phyloP scores from a whole-genome alignment of 2,113 vertebrate genomes.

The Pithys albifrons region DNA sequence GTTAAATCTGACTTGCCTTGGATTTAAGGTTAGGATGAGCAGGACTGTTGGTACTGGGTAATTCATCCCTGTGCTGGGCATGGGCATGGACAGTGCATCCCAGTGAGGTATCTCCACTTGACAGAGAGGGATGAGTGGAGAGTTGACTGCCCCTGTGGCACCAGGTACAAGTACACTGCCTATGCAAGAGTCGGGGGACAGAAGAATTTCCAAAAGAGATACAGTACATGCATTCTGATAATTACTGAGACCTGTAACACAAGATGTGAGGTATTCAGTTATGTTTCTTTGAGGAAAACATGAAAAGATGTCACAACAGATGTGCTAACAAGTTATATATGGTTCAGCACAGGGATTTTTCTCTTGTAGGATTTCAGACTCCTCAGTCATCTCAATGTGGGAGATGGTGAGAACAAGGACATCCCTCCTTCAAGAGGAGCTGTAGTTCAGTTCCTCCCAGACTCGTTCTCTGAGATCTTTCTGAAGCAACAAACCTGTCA shows the following conservation, averaged over 20 bases:
- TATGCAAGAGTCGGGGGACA: not conserved
- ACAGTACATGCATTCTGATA: not conserved
- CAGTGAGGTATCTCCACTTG: not conserved
- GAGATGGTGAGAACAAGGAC: not conserved
- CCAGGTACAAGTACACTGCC: not conserved
- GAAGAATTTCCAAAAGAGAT: not conserved
- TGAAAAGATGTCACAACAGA: not conserved
- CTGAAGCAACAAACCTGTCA: not conserved
- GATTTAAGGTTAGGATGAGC: not conserved
- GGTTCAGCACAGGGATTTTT: not conserved
- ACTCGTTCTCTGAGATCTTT: not conserved
- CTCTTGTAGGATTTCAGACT: not conserved
- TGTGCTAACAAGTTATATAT: not conserved
- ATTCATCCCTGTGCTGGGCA: not conserved
- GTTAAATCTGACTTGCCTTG: not conserved
- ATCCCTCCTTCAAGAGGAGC: accelerated
- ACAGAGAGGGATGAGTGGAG: not conserved
- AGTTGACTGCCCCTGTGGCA: not conserved
- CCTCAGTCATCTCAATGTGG: not conserved
- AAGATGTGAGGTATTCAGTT: not conserved
- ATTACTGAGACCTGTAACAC: not conserved
- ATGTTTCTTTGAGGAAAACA: not conserved
- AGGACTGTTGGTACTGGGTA: not conserved
- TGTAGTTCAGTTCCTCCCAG: not conserved
- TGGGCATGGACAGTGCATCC: not conserved